These are phyloP conservation scores for Verasper variegatus DNA, from an alignment of 2,113 vertebrate species.

Conservation along the genomic window DNA sequence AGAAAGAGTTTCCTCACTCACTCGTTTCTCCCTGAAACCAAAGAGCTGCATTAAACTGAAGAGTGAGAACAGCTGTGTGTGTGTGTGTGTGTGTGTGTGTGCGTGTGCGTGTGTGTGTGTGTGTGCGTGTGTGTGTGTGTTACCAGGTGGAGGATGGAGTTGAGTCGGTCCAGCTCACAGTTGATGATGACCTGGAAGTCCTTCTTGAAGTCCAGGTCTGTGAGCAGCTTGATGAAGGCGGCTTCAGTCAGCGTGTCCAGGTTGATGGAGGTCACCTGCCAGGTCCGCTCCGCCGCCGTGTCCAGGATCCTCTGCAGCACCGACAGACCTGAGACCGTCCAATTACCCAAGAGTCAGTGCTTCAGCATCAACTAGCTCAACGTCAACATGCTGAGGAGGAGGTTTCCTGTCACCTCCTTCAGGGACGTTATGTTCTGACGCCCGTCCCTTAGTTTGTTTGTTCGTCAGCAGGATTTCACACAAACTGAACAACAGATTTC, in stretches of 20 bases:
- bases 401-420: too few relatives aligned
- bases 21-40: too few relatives aligned
- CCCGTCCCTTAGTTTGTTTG: too few relatives aligned
- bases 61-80: too few relatives aligned
- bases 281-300: slow-evolving; percentile 92
- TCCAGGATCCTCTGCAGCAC: slow-evolving; percentile 96
- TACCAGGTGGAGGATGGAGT: slow-evolving; percentile 93
- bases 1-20: too few relatives aligned
- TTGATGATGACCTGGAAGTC: slow-evolving; percentile 93
- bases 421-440: too few relatives aligned
- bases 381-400: too few relatives aligned
- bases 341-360: neutral
- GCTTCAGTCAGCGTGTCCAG: slow-evolving; percentile 90
- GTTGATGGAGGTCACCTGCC: slow-evolving; percentile 97
- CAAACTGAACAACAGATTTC: too few relatives aligned
- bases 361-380: neutral
- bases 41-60: too few relatives aligned
- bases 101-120: neutral
- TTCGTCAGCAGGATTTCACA: too few relatives aligned
- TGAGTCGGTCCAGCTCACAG: slow-evolving; percentile 92
- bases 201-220: slow-evolving; percentile 94
- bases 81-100: neutral
- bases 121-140: slow-evolving; percentile 11
- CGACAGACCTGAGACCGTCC: slow-evolving; percentile 83
- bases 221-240: slow-evolving; percentile 89